Percentiles rank a stretch among this genome's conserved stretches.
These are phyloP conservation scores for Nomada ruficornis DNA, from an alignment of 2,888 invertebrate genomes.

Conservation along the genomic window DNA sequence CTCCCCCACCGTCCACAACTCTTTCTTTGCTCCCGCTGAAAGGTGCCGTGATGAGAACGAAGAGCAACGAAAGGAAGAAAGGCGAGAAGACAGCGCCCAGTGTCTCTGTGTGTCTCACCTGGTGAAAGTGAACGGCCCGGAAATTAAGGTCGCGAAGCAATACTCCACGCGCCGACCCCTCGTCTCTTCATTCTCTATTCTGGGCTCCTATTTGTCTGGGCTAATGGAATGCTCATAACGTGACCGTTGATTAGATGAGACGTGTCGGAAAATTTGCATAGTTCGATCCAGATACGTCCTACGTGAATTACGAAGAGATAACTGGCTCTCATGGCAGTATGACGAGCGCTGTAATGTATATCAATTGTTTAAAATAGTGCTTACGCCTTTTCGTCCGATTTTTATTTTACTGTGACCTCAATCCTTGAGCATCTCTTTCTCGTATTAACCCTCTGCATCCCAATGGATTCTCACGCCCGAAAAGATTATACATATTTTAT, in stretches of 20 bases:
- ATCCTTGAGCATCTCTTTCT: no score
- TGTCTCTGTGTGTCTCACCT: constrained; percentile 20
- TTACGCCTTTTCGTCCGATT: no score
- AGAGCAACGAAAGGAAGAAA: constrained; percentile 28
- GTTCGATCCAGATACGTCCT: no score
- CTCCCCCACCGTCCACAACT: constrained; percentile 32
- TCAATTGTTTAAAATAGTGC: no score
- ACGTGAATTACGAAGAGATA: no score
- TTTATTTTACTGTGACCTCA: no score
- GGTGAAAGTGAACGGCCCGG: constrained; percentile 61
- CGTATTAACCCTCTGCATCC: no score
- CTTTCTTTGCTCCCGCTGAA: constrained; percentile 32
- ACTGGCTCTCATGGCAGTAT: no score
- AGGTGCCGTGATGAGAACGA: constrained; percentile 43
- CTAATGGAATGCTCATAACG: constrained; percentile 40
- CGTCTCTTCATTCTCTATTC: constrained; percentile 25
- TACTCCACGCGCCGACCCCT: constrained; percentile 35
- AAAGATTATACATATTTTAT: no score
- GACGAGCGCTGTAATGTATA: no score
- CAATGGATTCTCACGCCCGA: no score
- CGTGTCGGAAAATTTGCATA: no score
- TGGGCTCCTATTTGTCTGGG: constrained; percentile 23
- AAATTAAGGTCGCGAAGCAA: constrained; percentile 66
- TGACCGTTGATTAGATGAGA: neutral
- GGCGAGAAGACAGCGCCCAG: constrained; percentile 14